Conservation (phyloP, 2,888 invertebrate genomes). For the Aphrophora alni region DNA sequence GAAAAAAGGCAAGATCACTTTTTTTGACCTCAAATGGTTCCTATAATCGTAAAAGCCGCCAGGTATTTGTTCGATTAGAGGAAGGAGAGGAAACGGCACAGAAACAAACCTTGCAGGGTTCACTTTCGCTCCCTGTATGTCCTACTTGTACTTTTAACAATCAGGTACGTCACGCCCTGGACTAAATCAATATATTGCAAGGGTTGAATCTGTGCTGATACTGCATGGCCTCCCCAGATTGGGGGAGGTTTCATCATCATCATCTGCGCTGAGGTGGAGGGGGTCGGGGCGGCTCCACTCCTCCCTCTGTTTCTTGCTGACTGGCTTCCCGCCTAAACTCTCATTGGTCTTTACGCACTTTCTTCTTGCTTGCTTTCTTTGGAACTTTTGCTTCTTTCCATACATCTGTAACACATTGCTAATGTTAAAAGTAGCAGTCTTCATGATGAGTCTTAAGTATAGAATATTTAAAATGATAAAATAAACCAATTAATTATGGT, state of each 20-base stretch:
- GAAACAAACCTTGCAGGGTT: not conserved
- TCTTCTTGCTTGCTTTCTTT: constrained; percentile 74
- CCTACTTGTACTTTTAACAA: not conserved
- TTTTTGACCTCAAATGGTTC: not conserved
- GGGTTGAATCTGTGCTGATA: not conserved
- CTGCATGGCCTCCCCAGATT: not conserved
- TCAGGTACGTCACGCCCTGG: not conserved
- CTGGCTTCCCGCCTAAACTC: constrained; percentile 39
- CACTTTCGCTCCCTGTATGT: not conserved
- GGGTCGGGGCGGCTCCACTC: not conserved
- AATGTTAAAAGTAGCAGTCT: too few relatives aligned
- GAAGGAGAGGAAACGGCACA: not conserved
- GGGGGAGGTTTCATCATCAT: not conserved
- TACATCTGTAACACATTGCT: constrained; percentile 63
- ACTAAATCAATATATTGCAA: not conserved
- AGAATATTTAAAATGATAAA: too few relatives aligned
- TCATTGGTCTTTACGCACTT: constrained; percentile 76
- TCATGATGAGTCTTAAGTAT: too few relatives aligned
- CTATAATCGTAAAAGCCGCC: not conserved
- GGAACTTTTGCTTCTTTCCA: constrained; percentile 78
- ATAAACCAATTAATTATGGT: too few relatives aligned
- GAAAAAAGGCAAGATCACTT: not conserved
- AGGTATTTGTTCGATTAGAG: not conserved
- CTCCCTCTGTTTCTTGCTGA: constrained; percentile 15
- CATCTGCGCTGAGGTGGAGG: not conserved